A percentile compares a stretch with the other conserved stretches of the same genome.
These are phyloP conservation scores for Cephonodes hylas DNA, from an alignment of 2,888 invertebrate genomes.

Conservation along the genomic window DNA sequence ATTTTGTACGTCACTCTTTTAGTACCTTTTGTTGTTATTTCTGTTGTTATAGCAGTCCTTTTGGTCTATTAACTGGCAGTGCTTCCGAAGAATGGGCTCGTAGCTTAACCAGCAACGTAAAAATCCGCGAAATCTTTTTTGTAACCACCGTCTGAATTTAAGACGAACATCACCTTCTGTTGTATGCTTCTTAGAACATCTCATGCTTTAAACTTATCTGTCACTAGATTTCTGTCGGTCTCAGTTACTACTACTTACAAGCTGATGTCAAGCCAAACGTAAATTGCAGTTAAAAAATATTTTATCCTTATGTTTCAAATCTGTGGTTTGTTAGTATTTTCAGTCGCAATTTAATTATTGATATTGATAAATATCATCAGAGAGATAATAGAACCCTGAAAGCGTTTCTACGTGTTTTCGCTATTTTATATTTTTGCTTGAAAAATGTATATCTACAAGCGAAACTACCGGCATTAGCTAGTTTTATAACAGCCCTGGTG, in stretches of 20 bases:
- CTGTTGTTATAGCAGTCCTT: slow-evolving; percentile 48
- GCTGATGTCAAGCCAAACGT: not conserved
- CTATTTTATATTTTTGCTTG: too few species aligned
- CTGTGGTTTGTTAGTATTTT: too few species aligned
- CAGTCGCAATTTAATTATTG: too few species aligned
- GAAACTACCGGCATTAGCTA: too few species aligned
- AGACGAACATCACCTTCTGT: not conserved
- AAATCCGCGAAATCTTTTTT: not conserved
- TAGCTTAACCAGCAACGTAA: not conserved
- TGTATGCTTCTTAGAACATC: not conserved
- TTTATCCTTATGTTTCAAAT: too few species aligned
- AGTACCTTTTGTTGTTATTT: slow-evolving; percentile 55
- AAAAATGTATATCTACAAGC: too few species aligned
- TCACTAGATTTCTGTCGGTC: not conserved
- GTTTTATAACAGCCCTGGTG: too few species aligned
- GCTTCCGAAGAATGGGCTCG: not conserved
- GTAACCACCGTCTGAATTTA: not conserved
- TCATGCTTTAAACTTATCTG: not conserved
- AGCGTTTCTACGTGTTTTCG: too few species aligned
- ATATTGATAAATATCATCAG: too few species aligned
- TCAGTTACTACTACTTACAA: not conserved
- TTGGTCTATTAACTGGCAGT: not conserved
- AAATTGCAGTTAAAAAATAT: not conserved
- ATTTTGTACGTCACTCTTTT: slow-evolving; percentile 50
- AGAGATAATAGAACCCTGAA: too few species aligned